A percentile compares a stretch with the other conserved stretches of the same genome.
These are phyloP conservation scores for Dendrocincla fuliginosa DNA, from an alignment of 2,797 vertebrate species.

Conservation along the genomic window DNA sequence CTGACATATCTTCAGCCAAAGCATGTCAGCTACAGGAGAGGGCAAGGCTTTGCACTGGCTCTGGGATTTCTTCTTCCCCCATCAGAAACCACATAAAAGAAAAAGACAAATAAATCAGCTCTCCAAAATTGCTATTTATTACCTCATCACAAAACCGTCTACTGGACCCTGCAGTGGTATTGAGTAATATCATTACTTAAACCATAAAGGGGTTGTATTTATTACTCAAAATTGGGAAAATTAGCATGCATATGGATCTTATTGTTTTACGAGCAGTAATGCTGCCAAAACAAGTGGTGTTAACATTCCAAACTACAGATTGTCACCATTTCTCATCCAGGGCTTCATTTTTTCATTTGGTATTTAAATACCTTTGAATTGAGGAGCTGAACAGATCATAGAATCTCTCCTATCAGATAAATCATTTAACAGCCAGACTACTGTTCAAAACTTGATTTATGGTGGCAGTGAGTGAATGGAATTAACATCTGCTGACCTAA, in stretches of 20 bases:
- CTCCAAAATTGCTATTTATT: conserved; percentile 64
- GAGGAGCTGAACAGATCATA: conserved; percentile 34
- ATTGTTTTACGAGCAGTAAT: conserved; percentile 50
- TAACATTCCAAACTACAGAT: conserved; percentile 62
- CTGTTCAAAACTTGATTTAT: conserved; percentile 51
- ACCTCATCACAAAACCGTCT: conserved; percentile 58
- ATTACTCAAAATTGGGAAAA: conserved; percentile 63
- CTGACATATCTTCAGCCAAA: conserved; percentile 69
- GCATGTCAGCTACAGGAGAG: conserved; percentile 64
- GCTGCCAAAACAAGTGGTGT: conserved; percentile 64
- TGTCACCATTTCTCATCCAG: conserved; percentile 43
- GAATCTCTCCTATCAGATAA: conserved; percentile 43
- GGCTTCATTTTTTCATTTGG: conserved; percentile 42
- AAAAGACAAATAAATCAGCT: conserved; percentile 61
- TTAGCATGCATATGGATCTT: conserved; percentile 68
- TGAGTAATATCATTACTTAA: conserved; percentile 65
- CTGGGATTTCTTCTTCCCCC: conserved; percentile 54
- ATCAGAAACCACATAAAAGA: conserved; percentile 65
- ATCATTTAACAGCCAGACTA: conserved; percentile 46
- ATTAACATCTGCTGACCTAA: conserved; percentile 51
- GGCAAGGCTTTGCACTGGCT: conserved; percentile 56
- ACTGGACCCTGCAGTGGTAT: conserved; percentile 58
- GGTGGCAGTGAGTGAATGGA: conserved; percentile 11
- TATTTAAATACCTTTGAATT: conserved; percentile 55
- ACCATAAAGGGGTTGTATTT: conserved; percentile 57